Percentiles rank a stretch among this genome's conserved stretches.
Evolutionary conservation across 2,888 invertebrate genomes (phyloP).

Genomic region (Eumerus sabulonum): DNA sequence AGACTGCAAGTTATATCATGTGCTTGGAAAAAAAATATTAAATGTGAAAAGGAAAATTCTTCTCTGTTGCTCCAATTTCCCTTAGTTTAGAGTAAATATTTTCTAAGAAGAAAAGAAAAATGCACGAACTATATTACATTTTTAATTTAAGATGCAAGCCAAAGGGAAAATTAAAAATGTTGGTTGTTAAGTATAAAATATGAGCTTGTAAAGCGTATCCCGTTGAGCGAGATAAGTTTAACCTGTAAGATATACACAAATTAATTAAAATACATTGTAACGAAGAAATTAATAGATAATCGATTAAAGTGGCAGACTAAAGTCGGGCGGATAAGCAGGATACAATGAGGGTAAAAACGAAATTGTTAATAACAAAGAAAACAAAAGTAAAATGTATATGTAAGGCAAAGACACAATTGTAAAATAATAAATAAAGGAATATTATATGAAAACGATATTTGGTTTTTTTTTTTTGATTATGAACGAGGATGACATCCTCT

Average conservation of each 20-base stretch:
- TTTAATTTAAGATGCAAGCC: conserved; percentile 29
- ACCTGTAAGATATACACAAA: conserved; percentile 48
- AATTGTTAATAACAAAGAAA: conserved; percentile 19
- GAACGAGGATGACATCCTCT: too few relatives aligned
- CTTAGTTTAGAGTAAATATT: conserved; percentile 32
- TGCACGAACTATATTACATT: conserved; percentile 24
- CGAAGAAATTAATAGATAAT: conserved; percentile 17
- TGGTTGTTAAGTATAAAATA: conserved; percentile 38
- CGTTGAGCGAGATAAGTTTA: conserved; percentile 62
- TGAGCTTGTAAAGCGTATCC: conserved; percentile 62
- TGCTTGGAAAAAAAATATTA: conserved; percentile 39
- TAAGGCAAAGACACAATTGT: not conserved
- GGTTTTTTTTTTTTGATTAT: too few relatives aligned
- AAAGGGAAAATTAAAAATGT: not conserved
- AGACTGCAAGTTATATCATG: conserved; percentile 65
- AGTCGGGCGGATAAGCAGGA: too few relatives aligned
- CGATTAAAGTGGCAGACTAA: conserved; percentile 31
- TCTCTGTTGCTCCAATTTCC: conserved; percentile 27
- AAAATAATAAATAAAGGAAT: conserved; percentile 39
- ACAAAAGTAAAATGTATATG: not conserved
- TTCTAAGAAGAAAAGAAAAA: not conserved
- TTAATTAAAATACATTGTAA: conserved; percentile 29
- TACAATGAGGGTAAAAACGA: conserved; percentile 5
- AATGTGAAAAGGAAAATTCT: too few relatives aligned
- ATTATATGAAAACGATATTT: conserved; percentile 16